A percentile compares a stretch with the other conserved stretches of the same genome.
Conservation (phyloP, 2,797 vertebrate species). For the Myoxocephalus aenaeus region DNA sequence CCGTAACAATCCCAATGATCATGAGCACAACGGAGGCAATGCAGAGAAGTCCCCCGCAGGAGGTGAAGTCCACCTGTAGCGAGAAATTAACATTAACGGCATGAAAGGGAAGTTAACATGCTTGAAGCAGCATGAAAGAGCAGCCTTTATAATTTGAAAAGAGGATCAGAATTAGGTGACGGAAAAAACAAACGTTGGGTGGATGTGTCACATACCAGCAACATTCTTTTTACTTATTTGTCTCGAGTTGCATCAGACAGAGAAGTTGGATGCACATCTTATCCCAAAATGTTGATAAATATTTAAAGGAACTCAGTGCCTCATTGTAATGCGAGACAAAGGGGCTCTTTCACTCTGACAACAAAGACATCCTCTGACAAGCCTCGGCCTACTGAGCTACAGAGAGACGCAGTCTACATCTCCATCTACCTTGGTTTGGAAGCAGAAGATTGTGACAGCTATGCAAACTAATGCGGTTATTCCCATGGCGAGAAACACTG, state of each 20-base stretch:
- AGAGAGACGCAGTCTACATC: constrained; percentile 41
- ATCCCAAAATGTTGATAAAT: constrained; percentile 77
- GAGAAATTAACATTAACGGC: constrained; percentile 56
- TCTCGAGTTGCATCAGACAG: constrained; percentile 63
- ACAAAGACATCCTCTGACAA: constrained; percentile 78
- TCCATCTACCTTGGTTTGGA: constrained; percentile 94
- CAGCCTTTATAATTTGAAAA: constrained; percentile 32
- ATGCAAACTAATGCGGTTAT: constrained; percentile 93
- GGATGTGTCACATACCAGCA: constrained; percentile 11
- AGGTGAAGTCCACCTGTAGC: constrained; percentile 96
- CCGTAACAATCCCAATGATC: constrained; percentile 90
- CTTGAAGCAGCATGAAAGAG: constrained; percentile 35
- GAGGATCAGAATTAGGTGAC: constrained; percentile 7
- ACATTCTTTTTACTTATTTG: constrained; percentile 39
- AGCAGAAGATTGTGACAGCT: constrained; percentile 95
- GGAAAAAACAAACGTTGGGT: not conserved
- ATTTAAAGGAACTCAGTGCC: constrained; percentile 79
- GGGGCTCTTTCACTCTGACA: constrained; percentile 78
- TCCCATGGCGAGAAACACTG: constrained; percentile 90
- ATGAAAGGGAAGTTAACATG: constrained; percentile 57
- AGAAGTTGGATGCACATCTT: constrained; percentile 63
- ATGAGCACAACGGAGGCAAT: constrained; percentile 89
- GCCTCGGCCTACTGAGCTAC: constrained; percentile 54
- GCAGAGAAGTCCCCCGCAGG: constrained; percentile 91
- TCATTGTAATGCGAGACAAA: constrained; percentile 84